Evolutionary conservation across 2,113 vertebrate genomes (phyloP), one percentile per base, ranked within the genome.

Genomic region (Physeter macrocephalus): DNA sequence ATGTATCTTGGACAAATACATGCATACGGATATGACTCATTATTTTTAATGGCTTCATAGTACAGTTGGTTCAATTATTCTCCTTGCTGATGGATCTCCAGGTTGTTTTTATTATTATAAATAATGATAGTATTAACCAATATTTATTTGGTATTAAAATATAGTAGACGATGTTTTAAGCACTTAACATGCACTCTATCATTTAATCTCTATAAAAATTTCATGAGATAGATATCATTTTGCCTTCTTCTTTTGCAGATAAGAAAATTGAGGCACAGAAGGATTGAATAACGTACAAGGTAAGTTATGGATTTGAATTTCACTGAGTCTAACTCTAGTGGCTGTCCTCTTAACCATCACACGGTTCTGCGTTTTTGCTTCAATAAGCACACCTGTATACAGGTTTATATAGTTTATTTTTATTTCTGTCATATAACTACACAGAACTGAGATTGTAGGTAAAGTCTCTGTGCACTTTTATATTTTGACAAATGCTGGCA

Each of bases 11-110:
- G 36, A 89, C 21, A 78, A 89, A 84, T 64, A 71, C 14, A 62
- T 72, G 12, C 54, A 49, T 49, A 29, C 3, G 23, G 2, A 23
- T 64, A 85, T 41, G 39, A 13, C 13, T 85, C 43, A 49, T 77
- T 95, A 66, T 78, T 95, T 62, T 64, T 39, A 84, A 23, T 41
- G 84, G 52, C 25, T 85, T 92, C 43, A 49, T 85, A 78, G 13
- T 41, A 57, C 1, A 78, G 69, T 39, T n/a, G 29, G 15, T 54
- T 80, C 17, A 64, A 8, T 80, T 90, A 64, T 78, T 64, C 71
- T 57, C 12, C 52, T 54, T 92, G 41, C 34, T 54, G 46, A 29
- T 64, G 41, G 67, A 59, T n/a, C 25, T 14, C 18, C 34, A 82
- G 49, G 46, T 72, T 67, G 11, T 49, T 88, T 81, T 41, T 41